Conservation (phyloP, 2,888 invertebrate genomes). For the Campoplex nolae region DNA sequence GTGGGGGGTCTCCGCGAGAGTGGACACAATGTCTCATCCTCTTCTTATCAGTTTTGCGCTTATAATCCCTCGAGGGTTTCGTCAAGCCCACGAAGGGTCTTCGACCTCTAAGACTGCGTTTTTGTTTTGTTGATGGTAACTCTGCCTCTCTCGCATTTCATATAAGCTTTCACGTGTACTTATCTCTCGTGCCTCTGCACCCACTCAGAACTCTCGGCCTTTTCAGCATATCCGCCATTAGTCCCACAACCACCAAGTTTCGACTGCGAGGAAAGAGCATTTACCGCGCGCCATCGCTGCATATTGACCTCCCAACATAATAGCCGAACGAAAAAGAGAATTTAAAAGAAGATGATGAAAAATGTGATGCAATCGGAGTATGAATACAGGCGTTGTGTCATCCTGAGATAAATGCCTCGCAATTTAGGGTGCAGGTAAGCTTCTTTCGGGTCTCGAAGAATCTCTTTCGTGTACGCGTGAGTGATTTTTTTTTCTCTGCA, state of each 20-base stretch:
- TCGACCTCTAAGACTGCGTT: neutral
- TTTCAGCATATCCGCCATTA: slow-evolving; percentile 28
- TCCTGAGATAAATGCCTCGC: neutral
- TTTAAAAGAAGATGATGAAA: neutral
- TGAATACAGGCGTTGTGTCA: neutral
- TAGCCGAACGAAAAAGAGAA: slow-evolving; percentile 15
- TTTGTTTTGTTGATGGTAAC: slow-evolving; percentile 12
- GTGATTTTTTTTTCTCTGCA: neutral
- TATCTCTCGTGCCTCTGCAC: slow-evolving; percentile 21
- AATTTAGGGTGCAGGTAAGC: neutral
- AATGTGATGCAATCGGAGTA: slow-evolving; percentile 27
- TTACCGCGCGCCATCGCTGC: slow-evolving; percentile 5
- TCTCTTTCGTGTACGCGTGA: neutral
- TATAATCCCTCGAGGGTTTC: slow-evolving; percentile 41
- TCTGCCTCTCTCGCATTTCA: slow-evolving; percentile 21
- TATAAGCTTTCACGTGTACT: slow-evolving; percentile 20
- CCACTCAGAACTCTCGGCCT: slow-evolving; percentile 36
- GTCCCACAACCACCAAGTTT: slow-evolving; percentile 14
- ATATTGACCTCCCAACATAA: neutral
- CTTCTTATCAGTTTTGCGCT: slow-evolving; percentile 56
- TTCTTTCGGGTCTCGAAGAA: slow-evolving; percentile 16
- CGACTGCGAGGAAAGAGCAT: slow-evolving; percentile 11
- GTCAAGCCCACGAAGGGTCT: slow-evolving; percentile 31
- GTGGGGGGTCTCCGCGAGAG: slow-evolving; percentile 1
- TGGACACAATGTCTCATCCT: slow-evolving; percentile 29